Evolutionary conservation across 1,140 invertebrate genomes (phyloP).

Genomic region (Listronotus oregonensis): DNA sequence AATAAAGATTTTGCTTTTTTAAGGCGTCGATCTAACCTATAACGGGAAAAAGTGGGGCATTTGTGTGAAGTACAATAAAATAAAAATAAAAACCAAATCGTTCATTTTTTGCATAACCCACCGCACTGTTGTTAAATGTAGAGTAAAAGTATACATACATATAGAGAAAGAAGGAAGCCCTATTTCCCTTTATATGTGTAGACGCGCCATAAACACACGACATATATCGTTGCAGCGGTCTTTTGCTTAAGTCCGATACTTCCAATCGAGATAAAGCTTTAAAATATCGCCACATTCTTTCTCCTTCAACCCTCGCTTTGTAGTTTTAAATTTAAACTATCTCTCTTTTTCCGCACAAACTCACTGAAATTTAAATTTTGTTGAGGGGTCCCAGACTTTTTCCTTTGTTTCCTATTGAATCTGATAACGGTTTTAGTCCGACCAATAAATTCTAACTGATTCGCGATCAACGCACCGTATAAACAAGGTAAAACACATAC

Average conservation of each 20-base stretch:
- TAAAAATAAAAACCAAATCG: conserved; percentile 2
- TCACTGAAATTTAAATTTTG: conserved; percentile 45
- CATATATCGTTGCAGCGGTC: conserved; percentile 38
- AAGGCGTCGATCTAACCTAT: too few species aligned
- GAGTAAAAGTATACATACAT: conserved; percentile 34
- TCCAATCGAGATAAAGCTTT: conserved; percentile 44
- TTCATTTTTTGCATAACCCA: conserved; percentile 14
- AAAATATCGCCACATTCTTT: conserved; percentile 46
- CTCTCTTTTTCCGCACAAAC: conserved; percentile 44
- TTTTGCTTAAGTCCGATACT: conserved; percentile 42
- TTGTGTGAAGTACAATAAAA: conserved; percentile 10
- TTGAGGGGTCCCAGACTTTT: conserved; percentile 33
- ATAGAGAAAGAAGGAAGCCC: conserved; percentile 30
- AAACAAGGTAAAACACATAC: conserved; percentile 12
- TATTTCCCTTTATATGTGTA: conserved; percentile 37
- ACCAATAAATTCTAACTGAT: conserved; percentile 37
- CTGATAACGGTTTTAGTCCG: conserved; percentile 41
- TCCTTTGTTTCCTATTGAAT: conserved; percentile 46
- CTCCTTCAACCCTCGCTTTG: conserved; percentile 40
- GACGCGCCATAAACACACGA: conserved; percentile 36
- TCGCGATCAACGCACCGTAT: conserved; percentile 6
- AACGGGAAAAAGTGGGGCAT: conserved; percentile 1
- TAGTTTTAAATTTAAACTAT: conserved; percentile 48
- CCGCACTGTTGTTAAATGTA: conserved; percentile 39
- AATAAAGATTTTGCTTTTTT: too few species aligned